These are phyloP conservation scores for Emydoidea blandingii DNA, from an alignment of 2,797 vertebrate species.

Conservation along the genomic window DNA sequence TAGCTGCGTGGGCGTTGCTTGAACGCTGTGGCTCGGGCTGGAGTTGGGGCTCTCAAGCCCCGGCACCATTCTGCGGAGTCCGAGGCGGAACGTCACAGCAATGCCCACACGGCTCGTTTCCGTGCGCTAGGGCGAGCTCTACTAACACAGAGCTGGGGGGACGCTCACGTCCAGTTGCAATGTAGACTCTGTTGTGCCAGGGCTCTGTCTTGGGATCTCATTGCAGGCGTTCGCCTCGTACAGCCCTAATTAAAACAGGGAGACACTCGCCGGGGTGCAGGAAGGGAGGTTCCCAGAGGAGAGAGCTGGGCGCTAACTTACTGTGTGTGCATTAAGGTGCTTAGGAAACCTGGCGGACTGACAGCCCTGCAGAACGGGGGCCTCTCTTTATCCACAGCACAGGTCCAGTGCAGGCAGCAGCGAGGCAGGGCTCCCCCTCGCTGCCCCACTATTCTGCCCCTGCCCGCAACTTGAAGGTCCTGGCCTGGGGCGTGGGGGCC, in stretches of 20 bases:
- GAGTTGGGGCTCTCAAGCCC: neutral
- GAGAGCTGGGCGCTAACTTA: neutral
- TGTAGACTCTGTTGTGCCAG: neutral
- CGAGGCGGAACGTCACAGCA: neutral
- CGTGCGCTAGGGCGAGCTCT: fast-evolving
- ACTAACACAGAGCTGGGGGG: neutral
- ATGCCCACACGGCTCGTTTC: neutral
- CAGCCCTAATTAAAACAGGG: neutral
- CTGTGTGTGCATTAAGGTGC: neutral
- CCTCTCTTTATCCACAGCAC: neutral
- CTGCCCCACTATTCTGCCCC: neutral
- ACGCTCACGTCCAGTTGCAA: too few relatives aligned
- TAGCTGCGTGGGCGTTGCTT: neutral
- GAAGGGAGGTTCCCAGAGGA: neutral
- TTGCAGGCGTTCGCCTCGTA: too few relatives aligned
- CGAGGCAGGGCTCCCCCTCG: neutral
- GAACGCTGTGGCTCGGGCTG: neutral
- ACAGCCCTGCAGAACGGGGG: neutral
- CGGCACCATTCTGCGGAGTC: fast-evolving
- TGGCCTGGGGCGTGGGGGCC: neutral
- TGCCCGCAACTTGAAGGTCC: neutral
- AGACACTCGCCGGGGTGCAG: too few relatives aligned
- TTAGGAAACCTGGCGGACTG: neutral
- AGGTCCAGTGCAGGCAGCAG: neutral
- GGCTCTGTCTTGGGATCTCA: neutral